These are phyloP conservation scores for Lasioglossum zephyrum DNA, from an alignment of 2,888 invertebrate genomes.

Conservation along the genomic window DNA sequence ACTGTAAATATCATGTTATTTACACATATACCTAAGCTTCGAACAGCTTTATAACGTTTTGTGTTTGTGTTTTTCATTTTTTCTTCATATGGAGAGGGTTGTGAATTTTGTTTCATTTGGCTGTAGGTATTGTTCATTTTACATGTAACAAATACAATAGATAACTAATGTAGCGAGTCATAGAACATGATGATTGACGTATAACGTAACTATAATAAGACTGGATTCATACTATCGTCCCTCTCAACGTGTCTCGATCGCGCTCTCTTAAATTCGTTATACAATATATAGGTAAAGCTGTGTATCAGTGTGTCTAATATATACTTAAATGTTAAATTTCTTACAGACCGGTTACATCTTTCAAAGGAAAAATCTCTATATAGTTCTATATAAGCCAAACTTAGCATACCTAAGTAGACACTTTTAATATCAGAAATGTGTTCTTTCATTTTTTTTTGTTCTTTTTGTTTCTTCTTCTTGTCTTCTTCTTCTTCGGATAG, in stretches of 20 bases:
- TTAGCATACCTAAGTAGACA: slow-evolving; percentile 74
- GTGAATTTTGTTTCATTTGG: slow-evolving; percentile 68
- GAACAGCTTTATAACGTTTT: slow-evolving; percentile 77
- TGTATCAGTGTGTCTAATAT: slow-evolving; percentile 62
- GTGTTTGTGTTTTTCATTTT: slow-evolving; percentile 1
- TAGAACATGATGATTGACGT: slow-evolving; percentile 76
- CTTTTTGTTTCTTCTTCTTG: slow-evolving; percentile 8
- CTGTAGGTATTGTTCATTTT: slow-evolving; percentile 72
- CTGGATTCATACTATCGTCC: slow-evolving; percentile 62
- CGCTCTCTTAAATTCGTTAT: slow-evolving; percentile 63
- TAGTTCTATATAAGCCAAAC: slow-evolving; percentile 76
- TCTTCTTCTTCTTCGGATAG: slow-evolving; percentile 53
- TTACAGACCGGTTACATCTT: slow-evolving; percentile 70
- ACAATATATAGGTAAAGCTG: slow-evolving; percentile 68
- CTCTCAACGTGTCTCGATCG: slow-evolving; percentile 50
- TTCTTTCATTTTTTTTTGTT: slow-evolving; percentile 36
- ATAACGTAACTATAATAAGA: slow-evolving; percentile 73
- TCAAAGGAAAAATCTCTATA: slow-evolving; percentile 69
- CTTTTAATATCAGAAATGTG: slow-evolving; percentile 68
- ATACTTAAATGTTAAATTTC: slow-evolving; percentile 67
- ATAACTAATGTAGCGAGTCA: slow-evolving; percentile 79
- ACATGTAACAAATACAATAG: slow-evolving; percentile 80
- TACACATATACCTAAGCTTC: slow-evolving; percentile 82
- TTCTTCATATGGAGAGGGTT: slow-evolving; percentile 71
- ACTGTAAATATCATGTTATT: slow-evolving; percentile 83